phyloP scores from a whole-genome alignment of 2,113 vertebrate genomes.

The Noctilio leporinus region DNA sequence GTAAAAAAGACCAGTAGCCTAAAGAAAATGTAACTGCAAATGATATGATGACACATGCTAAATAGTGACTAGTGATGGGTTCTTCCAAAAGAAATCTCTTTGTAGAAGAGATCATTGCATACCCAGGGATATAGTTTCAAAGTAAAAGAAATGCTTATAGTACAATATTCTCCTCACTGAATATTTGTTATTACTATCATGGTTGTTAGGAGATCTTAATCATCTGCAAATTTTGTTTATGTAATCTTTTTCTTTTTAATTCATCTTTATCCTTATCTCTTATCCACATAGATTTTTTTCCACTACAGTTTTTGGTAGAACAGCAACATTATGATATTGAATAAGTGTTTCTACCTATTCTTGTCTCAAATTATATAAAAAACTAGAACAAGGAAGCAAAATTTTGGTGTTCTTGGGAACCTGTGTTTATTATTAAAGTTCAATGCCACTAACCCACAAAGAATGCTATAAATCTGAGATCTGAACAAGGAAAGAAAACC shows the following conservation, averaged over 20 bases:
- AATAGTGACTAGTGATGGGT: slow-evolving; percentile 50
- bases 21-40: slow-evolving; percentile 46
- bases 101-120: not conserved
- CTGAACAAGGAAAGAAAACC: not conserved
- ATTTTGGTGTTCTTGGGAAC: not conserved
- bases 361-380: not conserved
- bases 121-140: slow-evolving; percentile 21
- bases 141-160: slow-evolving; percentile 14
- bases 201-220: not conserved
- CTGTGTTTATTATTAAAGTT: not conserved
- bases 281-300: not conserved
- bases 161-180: not conserved
- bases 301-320: not conserved
- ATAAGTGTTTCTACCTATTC: not conserved
- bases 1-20: slow-evolving; percentile 56
- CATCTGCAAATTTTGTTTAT: not conserved
- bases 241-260: not conserved
- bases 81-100: slow-evolving; percentile 36
- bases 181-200: not conserved
- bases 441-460: not conserved
- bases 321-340: not conserved
- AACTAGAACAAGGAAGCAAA: slow-evolving; percentile 4
- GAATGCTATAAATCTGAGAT: not conserved
- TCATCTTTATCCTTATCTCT: not conserved
- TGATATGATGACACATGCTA: slow-evolving; percentile 37